Base-by-base conservation (phyloP, 2,888 invertebrate genomes). In the Steinernema hermaphroditum region DNA sequence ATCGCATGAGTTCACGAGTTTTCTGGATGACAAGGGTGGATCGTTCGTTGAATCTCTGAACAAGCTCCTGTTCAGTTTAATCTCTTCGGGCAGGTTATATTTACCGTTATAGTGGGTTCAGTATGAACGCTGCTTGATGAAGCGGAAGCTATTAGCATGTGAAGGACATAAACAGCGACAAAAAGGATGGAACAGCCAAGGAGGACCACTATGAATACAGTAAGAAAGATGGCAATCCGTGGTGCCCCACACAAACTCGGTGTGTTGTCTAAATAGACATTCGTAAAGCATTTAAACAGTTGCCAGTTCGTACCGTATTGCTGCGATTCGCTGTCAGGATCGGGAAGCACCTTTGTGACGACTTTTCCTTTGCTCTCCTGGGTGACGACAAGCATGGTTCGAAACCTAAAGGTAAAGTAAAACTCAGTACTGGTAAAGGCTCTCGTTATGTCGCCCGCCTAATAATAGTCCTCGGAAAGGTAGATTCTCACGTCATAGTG, bases 141-240 rank as follows among this genome's bases (percentile, higher is more conserved):
- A 14, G 62, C 29, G 4, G 62, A 62, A 6, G 34, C 62, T 24
- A 62, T 62, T 1, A 62, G 62, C 62, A 62, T 62, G 62, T 62
- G 62, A 32, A 62, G 29, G 32, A 62, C 29, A 16, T 62, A 62
- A 19, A 62, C 62, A 32, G 62, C 62, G 32, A 62, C 62, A 19
- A 62, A 62, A 16, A 62, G 62, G 34, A 62, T 62, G 1, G 62
- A 62, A 27, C 62, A 62, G 16, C 62, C 62, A 8, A 62, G 62
- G 62, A 62, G 62, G 62, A 62, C 62, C 1, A 62, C 62, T 22
- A 62, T 62, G 62, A 62, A 62, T 62, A 62, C 62, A 16, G 62
- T 62, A 4, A 62, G 62, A 16, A 62, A 62, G 32, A 62, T 32
- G 29, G 62, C 62, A 27, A 62, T 62, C 34, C 62, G 62, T 27